Percentiles rank a stretch among this genome's conserved stretches.
Conservation (phyloP, 2,113 vertebrate species). For the Crocuta crocuta region DNA sequence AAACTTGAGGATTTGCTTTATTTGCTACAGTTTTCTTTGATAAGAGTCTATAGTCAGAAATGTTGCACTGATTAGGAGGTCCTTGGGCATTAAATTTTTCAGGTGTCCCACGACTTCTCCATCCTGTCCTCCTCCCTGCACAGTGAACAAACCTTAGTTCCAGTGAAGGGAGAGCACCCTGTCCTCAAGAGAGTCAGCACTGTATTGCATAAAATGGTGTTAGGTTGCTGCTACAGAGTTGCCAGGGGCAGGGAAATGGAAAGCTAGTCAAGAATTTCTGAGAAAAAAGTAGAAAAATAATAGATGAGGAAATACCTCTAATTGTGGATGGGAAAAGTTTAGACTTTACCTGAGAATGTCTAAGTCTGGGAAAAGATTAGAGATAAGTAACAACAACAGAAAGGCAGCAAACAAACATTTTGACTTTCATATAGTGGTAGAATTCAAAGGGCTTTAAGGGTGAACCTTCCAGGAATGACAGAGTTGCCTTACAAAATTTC, state of each 20-base stretch:
- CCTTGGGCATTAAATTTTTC: conserved; percentile 47
- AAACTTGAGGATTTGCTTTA: conserved; percentile 66
- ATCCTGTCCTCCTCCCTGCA: not conserved
- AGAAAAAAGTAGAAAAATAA: not conserved
- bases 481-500: conserved; percentile 41
- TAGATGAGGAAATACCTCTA: not conserved
- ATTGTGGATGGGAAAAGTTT: conserved; percentile 26
- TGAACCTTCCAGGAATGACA: conserved; percentile 26
- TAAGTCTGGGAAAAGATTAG: conserved; percentile 48
- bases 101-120: conserved; percentile 18
- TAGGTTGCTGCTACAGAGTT: not conserved
- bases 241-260: not conserved
- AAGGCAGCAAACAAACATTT: not conserved
- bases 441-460: conserved; percentile 64
- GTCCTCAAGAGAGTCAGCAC: not conserved
- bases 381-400: not conserved
- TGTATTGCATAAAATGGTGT: not conserved
- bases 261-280: conserved; percentile 19
- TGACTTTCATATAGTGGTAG: conserved; percentile 54
- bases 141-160: conserved; percentile 1
- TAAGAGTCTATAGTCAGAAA: conserved; percentile 36
- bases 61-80: conserved; percentile 54
- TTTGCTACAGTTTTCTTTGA: conserved; percentile 45
- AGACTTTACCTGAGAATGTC: conserved; percentile 50
- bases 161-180: conserved; percentile 41